A percentile compares a stretch with the other conserved stretches of the same genome.
phyloP scores from a whole-genome alignment of 2,113 vertebrate genomes.

The Recurvirostra avosetta region DNA sequence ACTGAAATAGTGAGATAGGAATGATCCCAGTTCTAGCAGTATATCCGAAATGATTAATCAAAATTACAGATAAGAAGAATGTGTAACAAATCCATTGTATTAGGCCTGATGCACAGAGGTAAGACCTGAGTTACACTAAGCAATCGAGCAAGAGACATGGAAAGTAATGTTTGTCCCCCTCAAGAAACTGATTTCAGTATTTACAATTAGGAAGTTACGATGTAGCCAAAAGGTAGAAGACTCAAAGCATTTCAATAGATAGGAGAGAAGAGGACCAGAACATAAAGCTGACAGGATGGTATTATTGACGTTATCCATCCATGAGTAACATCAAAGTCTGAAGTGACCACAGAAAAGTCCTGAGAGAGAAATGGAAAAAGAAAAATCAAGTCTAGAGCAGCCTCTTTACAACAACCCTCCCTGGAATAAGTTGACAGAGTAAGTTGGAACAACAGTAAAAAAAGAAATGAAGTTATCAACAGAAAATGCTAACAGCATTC shows the following conservation, averaged over 20 bases:
- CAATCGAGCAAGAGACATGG: not conserved
- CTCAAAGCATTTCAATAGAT: conserved; percentile 37
- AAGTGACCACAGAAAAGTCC: conserved; percentile 37
- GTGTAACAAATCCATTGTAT: not conserved
- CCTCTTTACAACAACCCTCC: not conserved
- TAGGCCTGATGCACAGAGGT: not conserved
- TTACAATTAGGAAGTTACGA: conserved; percentile 20
- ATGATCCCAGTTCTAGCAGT: not conserved
- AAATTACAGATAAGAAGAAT: not conserved
- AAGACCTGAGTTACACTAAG: not conserved
- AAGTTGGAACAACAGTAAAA: not conserved
- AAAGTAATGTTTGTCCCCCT: not conserved
- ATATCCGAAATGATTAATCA: not conserved
- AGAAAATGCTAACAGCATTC: not conserved
- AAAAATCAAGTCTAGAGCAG: conserved; percentile 9
- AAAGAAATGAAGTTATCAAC: not conserved
- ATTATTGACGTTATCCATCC: conserved; percentile 25
- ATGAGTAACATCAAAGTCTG: conserved; percentile 19
- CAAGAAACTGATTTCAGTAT: conserved; percentile 19
- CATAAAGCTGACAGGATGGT: conserved; percentile 33
- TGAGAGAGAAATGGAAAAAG: conserved; percentile 21
- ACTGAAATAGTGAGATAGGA: not conserved
- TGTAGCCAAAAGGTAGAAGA: conserved; percentile 13
- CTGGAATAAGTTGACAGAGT: not conserved
- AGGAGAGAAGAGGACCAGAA: conserved; percentile 41